phyloP scores from a whole-genome alignment of 2,797 vertebrate species.

The Circus cinereus region DNA sequence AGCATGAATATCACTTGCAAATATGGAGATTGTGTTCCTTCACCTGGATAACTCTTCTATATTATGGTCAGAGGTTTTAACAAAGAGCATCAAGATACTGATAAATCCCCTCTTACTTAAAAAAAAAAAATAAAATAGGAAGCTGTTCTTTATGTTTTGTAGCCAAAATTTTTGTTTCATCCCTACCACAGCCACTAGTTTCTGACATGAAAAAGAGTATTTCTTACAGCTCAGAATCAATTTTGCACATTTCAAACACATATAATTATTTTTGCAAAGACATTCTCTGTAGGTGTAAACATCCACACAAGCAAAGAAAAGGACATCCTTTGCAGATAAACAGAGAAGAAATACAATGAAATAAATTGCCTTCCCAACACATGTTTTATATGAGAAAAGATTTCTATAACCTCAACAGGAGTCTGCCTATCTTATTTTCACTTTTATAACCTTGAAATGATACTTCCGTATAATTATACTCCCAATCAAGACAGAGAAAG shows the following conservation, averaged over 20 bases:
- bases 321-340: background rate
- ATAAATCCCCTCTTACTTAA: background rate
- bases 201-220: background rate
- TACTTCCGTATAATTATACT: slow-evolving; percentile 10
- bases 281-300: background rate
- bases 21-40: slow-evolving; percentile 32
- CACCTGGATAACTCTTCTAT: slow-evolving; percentile 33
- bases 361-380: background rate
- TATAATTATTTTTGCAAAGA: background rate
- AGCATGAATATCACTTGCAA: slow-evolving; percentile 38
- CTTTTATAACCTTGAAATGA: slow-evolving; percentile 16
- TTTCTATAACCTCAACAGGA: background rate
- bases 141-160: background rate
- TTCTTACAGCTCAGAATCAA: background rate
- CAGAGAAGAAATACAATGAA: background rate
- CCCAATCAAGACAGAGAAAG: background rate
- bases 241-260: background rate
- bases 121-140: background rate
- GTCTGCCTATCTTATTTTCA: slow-evolving; percentile 8
- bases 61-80: background rate
- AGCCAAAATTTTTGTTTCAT: background rate
- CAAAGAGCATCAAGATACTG: background rate
- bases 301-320: background rate
- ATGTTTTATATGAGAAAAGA: background rate
- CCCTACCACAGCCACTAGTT: background rate